Evolutionary conservation across 2,888 invertebrate genomes (phyloP).

Genomic region (Lordiphosa andalusiaca): DNA sequence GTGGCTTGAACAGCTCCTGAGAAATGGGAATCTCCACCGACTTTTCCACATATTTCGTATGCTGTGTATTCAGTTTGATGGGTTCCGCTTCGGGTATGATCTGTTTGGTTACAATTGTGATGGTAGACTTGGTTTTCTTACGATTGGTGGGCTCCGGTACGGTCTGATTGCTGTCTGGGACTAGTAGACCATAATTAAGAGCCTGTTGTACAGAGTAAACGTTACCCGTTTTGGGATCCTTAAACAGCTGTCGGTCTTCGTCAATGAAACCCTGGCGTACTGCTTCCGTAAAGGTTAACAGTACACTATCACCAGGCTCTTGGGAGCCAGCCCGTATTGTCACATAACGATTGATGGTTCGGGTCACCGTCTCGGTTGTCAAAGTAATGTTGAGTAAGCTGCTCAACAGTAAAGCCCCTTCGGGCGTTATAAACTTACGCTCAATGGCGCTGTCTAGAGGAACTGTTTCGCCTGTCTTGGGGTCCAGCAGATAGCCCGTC

Average conservation of each 20-base stretch:
- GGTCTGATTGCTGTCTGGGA: constrained; percentile 82
- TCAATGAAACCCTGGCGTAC: constrained; percentile 89
- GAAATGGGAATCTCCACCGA: constrained; percentile 78
- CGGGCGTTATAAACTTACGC: constrained; percentile 90
- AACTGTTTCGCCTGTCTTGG: constrained; percentile 85
- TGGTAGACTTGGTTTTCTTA: constrained; percentile 81
- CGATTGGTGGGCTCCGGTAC: constrained; percentile 81
- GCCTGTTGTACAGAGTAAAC: constrained; percentile 89
- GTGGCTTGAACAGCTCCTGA: constrained; percentile 64
- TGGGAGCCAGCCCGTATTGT: constrained; percentile 85
- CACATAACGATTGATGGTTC: constrained; percentile 90
- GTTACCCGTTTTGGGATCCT: constrained; percentile 87
- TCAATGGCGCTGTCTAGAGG: constrained; percentile 93
- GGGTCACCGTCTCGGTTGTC: constrained; percentile 92
- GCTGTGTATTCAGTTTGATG: constrained; percentile 74
- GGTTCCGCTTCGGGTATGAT: constrained; percentile 78
- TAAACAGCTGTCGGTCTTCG: constrained; percentile 87
- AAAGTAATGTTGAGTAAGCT: constrained; percentile 93
- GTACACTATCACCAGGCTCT: constrained; percentile 81
- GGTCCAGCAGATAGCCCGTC: constrained; percentile 91
- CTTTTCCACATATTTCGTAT: constrained; percentile 73
- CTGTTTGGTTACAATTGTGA: constrained; percentile 83
- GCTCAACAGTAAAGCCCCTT: constrained; percentile 92
- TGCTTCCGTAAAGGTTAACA: constrained; percentile 89
- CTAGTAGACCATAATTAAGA: constrained; percentile 86